Evolutionary conservation across 2,797 vertebrate genomes (phyloP), one percentile per base, ranked within the genome.

Genomic region (Orientallactaga sibirica): DNA sequence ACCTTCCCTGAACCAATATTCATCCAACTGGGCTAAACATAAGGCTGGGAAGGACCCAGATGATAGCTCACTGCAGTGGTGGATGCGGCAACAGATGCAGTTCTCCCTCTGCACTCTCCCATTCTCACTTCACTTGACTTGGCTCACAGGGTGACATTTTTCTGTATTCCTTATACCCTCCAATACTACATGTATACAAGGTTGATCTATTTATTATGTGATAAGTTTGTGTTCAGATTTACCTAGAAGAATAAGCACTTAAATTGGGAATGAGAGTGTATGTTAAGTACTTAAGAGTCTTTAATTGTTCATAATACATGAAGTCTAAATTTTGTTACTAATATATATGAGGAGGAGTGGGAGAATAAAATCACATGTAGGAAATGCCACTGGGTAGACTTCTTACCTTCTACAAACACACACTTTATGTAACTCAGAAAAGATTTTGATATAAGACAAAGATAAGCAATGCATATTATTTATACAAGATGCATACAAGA

Each of bases 201-300:
- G 33, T 86, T 24, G 41, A 88, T 29, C 16, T 66, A 22, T 86
- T 88, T 86, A 84, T 88, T 89, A 77, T 16, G 18, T 64, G 66
- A 90, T 9, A 67, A 80, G 58, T 29, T 61, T 88, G 52, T 93
- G 85, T 74, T 91, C 77, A 87, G 92, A 92, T 22, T 79, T 94
- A 78, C 74, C 68, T 73, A 55, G 43, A 92, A 89, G 14, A 92
- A 43, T 71, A 48, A 88, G 43, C 4, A 62, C 10, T 76, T 64
- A 79, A 67, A 83, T 33, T 67, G 66, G 11, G 52, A 9, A 5
- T 18, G 3, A 24, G 37, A 8, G 24, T 0, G 7, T 5, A 19
- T 33, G 68, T n/a, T 52, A 48, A 85, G 11, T 86, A 81, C 58
- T 82, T 20, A 37, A 11, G 25, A 73, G 5, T 79, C 75, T 82